phyloP scores from a whole-genome alignment of 2,113 vertebrate species.

The Synodontis membranacea region DNA sequence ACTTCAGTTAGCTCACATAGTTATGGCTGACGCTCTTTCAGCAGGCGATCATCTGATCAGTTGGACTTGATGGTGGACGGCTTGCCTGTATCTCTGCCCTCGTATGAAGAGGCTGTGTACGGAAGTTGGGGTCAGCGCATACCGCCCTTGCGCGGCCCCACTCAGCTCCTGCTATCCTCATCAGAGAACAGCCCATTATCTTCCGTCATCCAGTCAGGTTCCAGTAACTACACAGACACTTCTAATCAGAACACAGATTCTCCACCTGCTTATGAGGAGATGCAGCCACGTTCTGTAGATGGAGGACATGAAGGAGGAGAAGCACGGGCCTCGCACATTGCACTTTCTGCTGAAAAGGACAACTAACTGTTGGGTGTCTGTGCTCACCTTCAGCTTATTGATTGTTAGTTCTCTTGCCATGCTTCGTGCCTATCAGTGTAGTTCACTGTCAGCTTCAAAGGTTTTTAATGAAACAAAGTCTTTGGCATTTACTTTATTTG shows the following conservation, averaged over 20 bases:
- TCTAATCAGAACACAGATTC: conserved; percentile 54
- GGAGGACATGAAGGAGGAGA: conserved; percentile 39
- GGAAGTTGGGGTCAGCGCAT: conserved; percentile 72
- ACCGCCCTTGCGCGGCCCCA: conserved; percentile 53
- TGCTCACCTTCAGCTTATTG: conserved; percentile 28
- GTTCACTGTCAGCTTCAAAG: background rate
- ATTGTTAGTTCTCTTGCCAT: conserved; percentile 33
- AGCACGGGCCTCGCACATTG: conserved; percentile 48
- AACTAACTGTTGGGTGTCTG: conserved; percentile 50
- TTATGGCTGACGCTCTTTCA: conserved; percentile 33
- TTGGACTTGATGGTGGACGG: conserved; percentile 72
- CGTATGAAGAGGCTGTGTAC: conserved; percentile 76
- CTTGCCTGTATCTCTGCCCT: conserved; percentile 66
- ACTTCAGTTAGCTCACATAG: background rate
- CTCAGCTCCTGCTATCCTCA: conserved; percentile 68
- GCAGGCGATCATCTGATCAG: conserved; percentile 73
- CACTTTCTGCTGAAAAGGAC: conserved; percentile 66
- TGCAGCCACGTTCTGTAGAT: conserved; percentile 51
- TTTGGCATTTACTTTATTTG: conserved; percentile 1
- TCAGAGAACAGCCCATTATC: conserved; percentile 43
- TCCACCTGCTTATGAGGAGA: conserved; percentile 70
- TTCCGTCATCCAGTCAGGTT: conserved; percentile 46
- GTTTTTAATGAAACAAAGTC: background rate
- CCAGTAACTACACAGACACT: conserved; percentile 41
- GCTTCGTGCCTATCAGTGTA: conserved; percentile 17